A percentile compares a stretch with the other conserved stretches of the same genome.
These are phyloP conservation scores for Drosophila sordidula DNA, from an alignment of 2,888 invertebrate genomes.

Conservation along the genomic window DNA sequence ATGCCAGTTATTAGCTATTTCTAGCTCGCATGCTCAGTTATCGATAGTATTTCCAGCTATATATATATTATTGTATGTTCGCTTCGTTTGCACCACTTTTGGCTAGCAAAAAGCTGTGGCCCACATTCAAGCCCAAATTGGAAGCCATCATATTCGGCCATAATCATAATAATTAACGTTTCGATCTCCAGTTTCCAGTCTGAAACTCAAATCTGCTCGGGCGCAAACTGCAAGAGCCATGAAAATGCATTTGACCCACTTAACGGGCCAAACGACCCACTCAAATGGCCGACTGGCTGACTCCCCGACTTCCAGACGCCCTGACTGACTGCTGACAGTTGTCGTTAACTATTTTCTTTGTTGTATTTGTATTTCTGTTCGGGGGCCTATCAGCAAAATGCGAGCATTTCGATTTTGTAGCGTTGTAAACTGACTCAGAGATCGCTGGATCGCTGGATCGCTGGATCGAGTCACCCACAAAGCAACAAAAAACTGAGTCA, in stretches of 20 bases:
- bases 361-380: slow-evolving; percentile 2
- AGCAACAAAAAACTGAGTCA: slow-evolving; percentile 37
- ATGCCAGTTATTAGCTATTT: too few relatives aligned
- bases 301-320: slow-evolving; percentile 26
- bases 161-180: slow-evolving; percentile 38
- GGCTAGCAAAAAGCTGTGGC: slow-evolving; percentile 1
- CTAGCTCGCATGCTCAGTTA: too few relatives aligned
- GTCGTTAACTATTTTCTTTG: slow-evolving; percentile 15
- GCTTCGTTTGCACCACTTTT: neutral
- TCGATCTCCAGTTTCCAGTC: slow-evolving; percentile 32
- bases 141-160: slow-evolving; percentile 20
- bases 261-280: slow-evolving; percentile 48
- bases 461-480: slow-evolving; percentile 35
- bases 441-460: slow-evolving; percentile 15
- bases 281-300: slow-evolving; percentile 55
- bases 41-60: too few relatives aligned
- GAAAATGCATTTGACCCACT: slow-evolving; percentile 72
- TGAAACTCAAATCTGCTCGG: slow-evolving; percentile 18
- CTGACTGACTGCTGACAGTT: slow-evolving; percentile 44
- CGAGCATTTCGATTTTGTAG: slow-evolving; percentile 11
- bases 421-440: slow-evolving; percentile 38
- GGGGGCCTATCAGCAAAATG: slow-evolving; percentile 25
- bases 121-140: slow-evolving; percentile 19
- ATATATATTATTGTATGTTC: neutral
- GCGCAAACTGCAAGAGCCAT: slow-evolving; percentile 35